Evolutionary conservation across 2,797 vertebrate genomes (phyloP), one percentile per base, ranked within the genome.

Genomic region (Lithobates sylvaticus): DNA sequence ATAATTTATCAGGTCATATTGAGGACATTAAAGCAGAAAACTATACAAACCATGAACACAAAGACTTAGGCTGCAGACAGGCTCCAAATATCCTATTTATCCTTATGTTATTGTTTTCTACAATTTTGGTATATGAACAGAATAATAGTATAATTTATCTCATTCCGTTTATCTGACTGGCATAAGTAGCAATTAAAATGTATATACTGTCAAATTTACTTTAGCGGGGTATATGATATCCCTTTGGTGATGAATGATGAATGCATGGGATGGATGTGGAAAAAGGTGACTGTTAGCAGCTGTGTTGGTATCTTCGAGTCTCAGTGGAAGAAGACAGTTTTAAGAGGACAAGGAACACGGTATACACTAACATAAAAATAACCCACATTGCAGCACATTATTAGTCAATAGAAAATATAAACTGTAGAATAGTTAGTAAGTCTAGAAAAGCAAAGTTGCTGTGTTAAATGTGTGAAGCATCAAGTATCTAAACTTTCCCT

Each of bases 1-100:
- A 81, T 71, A 81, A 47, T 58, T 47, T 39, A 26, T 23, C 65
- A 16, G 78, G 78, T 70, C 78, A 81, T n/a, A n/a, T 23, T 58
- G 23, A 13, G 79, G 50, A 72, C 50, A 61, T 42, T 71, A 71
- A 36, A 58, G 54, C 32, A 36, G 10, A 58, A 23, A 36, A 29
- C n/a, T 29, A 70, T 71, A 32, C 69, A 34, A 80, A 80, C 54
- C 42, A 32, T 81, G 15, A 13, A 58, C 68, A 67, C 23, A 67
- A 27, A 67, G 6, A 69, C 10, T 13, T 50, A 70, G 42, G 32
- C 68, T 54, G 54, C 67, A 79, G 65, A 42, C 64, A 67, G 64
- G 18, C 18, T 29, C 39, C 6, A 23, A 27, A 21, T 32, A 18
- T n/a, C 42, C 21, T 47, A 69, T 47, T 15, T 78, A 54, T 16